Conservation (phyloP, 2,888 invertebrate species). For the Tupiocoris notatus region DNA sequence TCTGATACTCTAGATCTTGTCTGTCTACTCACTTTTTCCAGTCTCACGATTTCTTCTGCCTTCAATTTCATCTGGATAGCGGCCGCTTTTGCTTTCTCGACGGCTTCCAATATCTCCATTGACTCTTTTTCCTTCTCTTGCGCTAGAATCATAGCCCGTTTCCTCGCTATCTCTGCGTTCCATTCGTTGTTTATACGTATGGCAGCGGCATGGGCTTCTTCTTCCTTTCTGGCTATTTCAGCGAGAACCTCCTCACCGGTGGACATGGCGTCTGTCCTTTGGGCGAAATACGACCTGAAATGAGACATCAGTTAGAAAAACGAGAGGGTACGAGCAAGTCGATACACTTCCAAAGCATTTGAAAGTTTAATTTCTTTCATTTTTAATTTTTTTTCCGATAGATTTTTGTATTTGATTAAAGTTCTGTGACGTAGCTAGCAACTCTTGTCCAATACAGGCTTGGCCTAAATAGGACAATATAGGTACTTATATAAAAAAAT, state of each 20-base stretch:
- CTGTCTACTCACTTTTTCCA: conserved; percentile 56
- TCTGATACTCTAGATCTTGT: too few relatives aligned
- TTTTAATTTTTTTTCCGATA: too few relatives aligned
- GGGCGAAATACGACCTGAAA: conserved; percentile 59
- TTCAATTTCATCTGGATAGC: conserved; percentile 45
- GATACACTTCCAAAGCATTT: too few relatives aligned
- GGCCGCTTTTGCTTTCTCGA: conserved; percentile 41
- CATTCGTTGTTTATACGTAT: conserved; percentile 66
- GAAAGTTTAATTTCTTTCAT: too few relatives aligned
- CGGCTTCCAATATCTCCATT: conserved; percentile 54
- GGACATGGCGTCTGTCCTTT: conserved; percentile 57
- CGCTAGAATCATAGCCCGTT: conserved; percentile 59
- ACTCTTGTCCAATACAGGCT: too few relatives aligned
- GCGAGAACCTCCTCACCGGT: conserved; percentile 49
- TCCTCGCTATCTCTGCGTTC: conserved; percentile 64
- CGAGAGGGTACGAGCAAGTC: too few relatives aligned
- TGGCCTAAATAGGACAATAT: too few relatives aligned
- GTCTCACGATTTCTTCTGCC: conserved; percentile 55
- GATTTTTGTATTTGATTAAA: too few relatives aligned
- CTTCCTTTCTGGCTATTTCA: conserved; percentile 58
- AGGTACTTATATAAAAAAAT: too few relatives aligned
- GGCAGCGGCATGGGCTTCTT: conserved; percentile 65
- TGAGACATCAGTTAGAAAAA: too few relatives aligned
- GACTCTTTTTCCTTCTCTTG: conserved; percentile 55
- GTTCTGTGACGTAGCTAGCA: too few relatives aligned